Evolutionary conservation across 1,140 invertebrate genomes (phyloP), one percentile per base, ranked within the genome.

Genomic region (Pentalonia nigronervosa): DNA sequence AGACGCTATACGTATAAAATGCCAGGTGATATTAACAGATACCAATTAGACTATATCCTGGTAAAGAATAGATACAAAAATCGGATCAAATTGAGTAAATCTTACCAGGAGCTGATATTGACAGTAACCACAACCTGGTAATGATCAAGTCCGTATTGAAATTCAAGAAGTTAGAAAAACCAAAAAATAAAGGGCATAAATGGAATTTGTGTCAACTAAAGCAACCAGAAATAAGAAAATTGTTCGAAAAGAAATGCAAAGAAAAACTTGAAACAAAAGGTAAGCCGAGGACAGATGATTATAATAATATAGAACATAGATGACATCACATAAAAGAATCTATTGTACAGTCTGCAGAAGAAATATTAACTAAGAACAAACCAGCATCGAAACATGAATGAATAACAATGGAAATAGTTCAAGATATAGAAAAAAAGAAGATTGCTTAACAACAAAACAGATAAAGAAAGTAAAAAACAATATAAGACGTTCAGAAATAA

Each of bases 41-140:
- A 95, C 93, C 95, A 95, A 94, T 95, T 95, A 91, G 95, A 95
- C 93, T 95, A 94, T 90, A 94, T 95, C 0, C 81, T 95, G 50
- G 94, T 95, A 7, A 94, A 95, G 41, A 94, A 94, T 53, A 90
- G 95, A 30, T 95, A 94, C 87, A 93, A 93, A 91, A 95, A 95
- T 92, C 93, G 67, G 89, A 48, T 95, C 0, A 95, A 94, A 90
- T 94, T 94, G 67, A 94, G 93, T 23, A 94, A 94, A 94, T 94
- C 94, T 91, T 95, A 94, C 67, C 91, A 47, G 94, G 93, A 86
- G 87, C 87, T 87, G 93, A 94, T 88, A 88, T 94, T 84, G 93
- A 67, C 34, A 95, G 94, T 20, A 95, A 95, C 94, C 95, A 95
- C 93, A 95, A 95, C 76, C 94, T 94, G 23, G 93, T 94, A 25